These are phyloP conservation scores for Drosophila macrothrix DNA, from an alignment of 2,888 invertebrate genomes.

Conservation along the genomic window DNA sequence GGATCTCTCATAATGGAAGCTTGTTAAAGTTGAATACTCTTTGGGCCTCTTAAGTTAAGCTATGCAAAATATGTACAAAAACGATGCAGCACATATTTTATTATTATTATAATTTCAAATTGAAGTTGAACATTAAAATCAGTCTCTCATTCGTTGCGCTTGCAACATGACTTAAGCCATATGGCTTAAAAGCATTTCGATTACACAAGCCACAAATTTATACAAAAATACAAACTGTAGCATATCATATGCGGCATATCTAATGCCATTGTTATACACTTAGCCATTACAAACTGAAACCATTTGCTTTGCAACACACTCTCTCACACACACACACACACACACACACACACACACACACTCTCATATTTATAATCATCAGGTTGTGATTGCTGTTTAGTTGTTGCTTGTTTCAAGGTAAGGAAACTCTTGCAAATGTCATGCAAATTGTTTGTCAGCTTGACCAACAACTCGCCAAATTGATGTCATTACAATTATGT, in stretches of 20 bases:
- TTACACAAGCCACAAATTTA: conserved; percentile 30
- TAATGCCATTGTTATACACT: conserved; percentile 43
- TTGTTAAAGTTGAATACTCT: neutral
- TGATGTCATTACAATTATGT: conserved; percentile 54
- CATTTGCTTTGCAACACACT: conserved; percentile 4
- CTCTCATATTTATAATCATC: neutral
- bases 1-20: neutral
- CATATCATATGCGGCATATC: conserved; percentile 34
- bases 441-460: conserved; percentile 23
- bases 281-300: conserved; percentile 3
- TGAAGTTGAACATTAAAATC: neutral
- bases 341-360: neutral
- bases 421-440: conserved; percentile 23
- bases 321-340: neutral
- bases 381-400: neutral
- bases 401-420: conserved; percentile 42
- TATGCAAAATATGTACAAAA: neutral
- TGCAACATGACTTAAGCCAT: conserved; percentile 20
- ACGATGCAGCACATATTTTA: neutral
- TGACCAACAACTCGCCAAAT: conserved; percentile 57
- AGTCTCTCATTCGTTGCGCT: conserved; percentile 6
- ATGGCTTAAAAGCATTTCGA: neutral
- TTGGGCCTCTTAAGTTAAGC: neutral
- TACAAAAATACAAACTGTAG: conserved; percentile 12
- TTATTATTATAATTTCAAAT: neutral